These are phyloP conservation scores for Triplophysa yarkandensis DNA, from an alignment of 2,797 vertebrate genomes.

Conservation along the genomic window DNA sequence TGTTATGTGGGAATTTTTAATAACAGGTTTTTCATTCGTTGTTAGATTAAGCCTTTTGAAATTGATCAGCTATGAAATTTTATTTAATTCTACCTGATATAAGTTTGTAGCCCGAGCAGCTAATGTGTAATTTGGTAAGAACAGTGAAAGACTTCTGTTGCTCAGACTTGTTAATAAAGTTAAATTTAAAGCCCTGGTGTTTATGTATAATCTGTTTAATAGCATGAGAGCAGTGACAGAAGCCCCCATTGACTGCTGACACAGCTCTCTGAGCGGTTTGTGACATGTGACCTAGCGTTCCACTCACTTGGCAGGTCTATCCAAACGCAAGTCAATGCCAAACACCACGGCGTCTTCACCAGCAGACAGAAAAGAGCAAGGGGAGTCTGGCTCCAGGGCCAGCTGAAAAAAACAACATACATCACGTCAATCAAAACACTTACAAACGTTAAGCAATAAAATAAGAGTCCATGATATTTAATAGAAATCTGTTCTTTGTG, in stretches of 20 bases:
- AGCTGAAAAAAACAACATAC: conserved; percentile 76
- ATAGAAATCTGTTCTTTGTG: neutral
- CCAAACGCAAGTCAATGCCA: conserved; percentile 91
- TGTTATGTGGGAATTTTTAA: too few relatives aligned
- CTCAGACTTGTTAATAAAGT: neutral
- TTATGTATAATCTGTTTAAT: conserved; percentile 4
- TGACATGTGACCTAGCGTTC: conserved; percentile 5
- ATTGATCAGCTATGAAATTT: too few relatives aligned
- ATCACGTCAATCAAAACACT: neutral
- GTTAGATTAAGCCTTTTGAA: too few relatives aligned
- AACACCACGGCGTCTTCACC: conserved; percentile 96
- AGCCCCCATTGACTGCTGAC: conserved; percentile 23
- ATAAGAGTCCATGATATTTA: neutral
- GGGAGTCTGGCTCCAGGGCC: conserved; percentile 94
- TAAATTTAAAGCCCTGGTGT: neutral
- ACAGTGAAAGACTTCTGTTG: neutral
- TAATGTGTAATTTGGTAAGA: too few relatives aligned
- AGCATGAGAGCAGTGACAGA: neutral
- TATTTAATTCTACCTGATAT: too few relatives aligned
- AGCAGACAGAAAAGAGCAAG: conserved; percentile 93
- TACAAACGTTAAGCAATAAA: neutral
- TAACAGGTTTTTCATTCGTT: too few relatives aligned
- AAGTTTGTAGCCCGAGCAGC: too few relatives aligned
- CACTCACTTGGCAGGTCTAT: conserved; percentile 92
- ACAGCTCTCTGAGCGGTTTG: neutral